Evolutionary conservation across 1,140 invertebrate genomes (phyloP), one percentile per base, ranked within the genome.

Genomic region (Acyrthosiphon pisum): DNA sequence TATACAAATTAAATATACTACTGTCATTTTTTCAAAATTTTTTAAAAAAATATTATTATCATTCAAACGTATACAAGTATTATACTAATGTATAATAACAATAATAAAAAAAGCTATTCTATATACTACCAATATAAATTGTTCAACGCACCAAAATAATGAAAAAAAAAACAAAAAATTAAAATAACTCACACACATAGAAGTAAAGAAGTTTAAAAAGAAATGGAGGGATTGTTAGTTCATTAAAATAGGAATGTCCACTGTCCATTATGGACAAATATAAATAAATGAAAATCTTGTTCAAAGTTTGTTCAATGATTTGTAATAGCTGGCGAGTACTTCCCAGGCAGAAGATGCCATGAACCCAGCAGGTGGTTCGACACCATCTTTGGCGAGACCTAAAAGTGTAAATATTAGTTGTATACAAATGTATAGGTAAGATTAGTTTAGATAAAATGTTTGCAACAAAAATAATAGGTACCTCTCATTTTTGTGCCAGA

Each of bases 401-500:
- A 93, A 48, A 95, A 95, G 94, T 87, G 94, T 2, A 91, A 93
- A 90, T 14, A 50, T 18, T 53, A 23, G 2, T 35, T 8, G 7
- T 20, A 48, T 35, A 56, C 0, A 81, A 22, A 91, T 46, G 0
- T 68, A 18, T 76, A n/a, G 23, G 2, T n/a, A 1, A n/a, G 4
- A 14, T 76, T n/a, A n/a, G 30, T 14, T 18, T 6, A 23, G 60
- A 6, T 76, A 18, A n/a, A 35, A n/a, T n/a, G 14, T 76, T 46
- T 81, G 37, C 11, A 30, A 50, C 18, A 89, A 53, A 60, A 41
- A 44, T 44, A 26, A 93, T 41, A 41, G 41, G 93, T 95, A 96
- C 97, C 96, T 95, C 99, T 96, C 99, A 99, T 99, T 95, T 97
- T 98, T 1, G 99, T 99, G 41, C 99, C 99, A 1, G 99, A 99